phyloP scores from a whole-genome alignment of 2,797 vertebrate species.

The Emydoidea blandingii region DNA sequence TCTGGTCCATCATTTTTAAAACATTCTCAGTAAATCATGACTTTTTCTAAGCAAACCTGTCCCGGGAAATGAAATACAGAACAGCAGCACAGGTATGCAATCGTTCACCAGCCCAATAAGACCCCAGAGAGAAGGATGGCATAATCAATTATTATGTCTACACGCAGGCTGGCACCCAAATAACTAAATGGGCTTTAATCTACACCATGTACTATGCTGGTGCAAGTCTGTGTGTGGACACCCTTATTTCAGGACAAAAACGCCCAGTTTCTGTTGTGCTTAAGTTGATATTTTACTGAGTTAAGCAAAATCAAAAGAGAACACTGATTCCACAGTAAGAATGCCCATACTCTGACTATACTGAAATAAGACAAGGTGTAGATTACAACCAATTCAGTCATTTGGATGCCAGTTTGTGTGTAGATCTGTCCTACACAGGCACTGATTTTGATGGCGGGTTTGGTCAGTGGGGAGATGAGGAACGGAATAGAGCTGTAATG shows the following conservation, averaged over 20 bases:
- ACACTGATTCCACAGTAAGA: neutral
- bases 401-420: neutral
- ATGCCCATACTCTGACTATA: neutral
- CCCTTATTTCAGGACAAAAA: neutral
- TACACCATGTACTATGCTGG: neutral
- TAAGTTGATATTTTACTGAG: neutral
- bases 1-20: neutral
- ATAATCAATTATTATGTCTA: no score
- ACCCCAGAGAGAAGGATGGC: neutral
- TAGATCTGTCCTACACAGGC: fast-evolving
- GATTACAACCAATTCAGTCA: neutral
- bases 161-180: neutral
- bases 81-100: neutral
- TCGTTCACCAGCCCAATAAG: neutral
- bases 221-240: neutral
- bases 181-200: no score
- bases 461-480: neutral
- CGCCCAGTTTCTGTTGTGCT: neutral
- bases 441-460: fast-evolving
- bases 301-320: neutral
- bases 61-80: neutral
- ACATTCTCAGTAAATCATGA: neutral
- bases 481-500: neutral
- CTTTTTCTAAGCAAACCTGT: neutral
- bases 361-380: neutral